These are phyloP conservation scores for Strix aluco DNA, from an alignment of 2,113 vertebrate genomes.

Conservation along the genomic window DNA sequence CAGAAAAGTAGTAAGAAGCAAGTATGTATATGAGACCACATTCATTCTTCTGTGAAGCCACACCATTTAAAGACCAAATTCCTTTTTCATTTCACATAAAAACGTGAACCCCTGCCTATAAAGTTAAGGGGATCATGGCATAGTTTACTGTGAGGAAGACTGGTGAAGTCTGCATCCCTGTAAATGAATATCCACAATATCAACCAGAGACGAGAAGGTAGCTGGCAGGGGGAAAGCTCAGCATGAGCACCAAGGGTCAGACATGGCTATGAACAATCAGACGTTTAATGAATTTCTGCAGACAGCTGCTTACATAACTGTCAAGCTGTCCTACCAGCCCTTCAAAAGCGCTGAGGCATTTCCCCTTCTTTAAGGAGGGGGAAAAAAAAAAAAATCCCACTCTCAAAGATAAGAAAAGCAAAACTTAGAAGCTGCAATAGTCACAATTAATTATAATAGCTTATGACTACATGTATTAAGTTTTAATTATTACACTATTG, in stretches of 20 bases:
- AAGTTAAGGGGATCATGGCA: neutral
- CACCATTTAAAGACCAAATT: neutral
- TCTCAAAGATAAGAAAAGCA: conserved; percentile 25
- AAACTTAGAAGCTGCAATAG: neutral
- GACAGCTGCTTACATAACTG: conserved; percentile 56
- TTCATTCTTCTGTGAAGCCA: neutral
- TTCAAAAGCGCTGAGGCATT: conserved; percentile 45
- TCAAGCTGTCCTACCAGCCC: conserved; percentile 31
- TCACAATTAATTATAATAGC: conserved; percentile 29
- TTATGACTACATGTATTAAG: conserved; percentile 49
- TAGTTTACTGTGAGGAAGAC: neutral
- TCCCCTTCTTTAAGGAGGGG: neutral
- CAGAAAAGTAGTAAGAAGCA: neutral
- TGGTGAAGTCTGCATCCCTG: neutral
- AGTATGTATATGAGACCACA: neutral
- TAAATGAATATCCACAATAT: conserved; percentile 46
- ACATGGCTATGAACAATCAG: conserved; percentile 31
- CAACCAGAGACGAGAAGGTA: neutral
- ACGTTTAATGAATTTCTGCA: conserved; percentile 66
- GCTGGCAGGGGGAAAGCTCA: neutral
- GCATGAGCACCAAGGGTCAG: conserved; percentile 41
- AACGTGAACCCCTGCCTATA: neutral
- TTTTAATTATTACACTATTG: conserved; percentile 37
- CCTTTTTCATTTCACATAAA: neutral
- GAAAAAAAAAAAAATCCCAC: accelerated